A percentile compares a stretch with the other conserved stretches of the same genome.
Conservation (phyloP, 2,888 invertebrate species). For the Spialia ferax region DNA sequence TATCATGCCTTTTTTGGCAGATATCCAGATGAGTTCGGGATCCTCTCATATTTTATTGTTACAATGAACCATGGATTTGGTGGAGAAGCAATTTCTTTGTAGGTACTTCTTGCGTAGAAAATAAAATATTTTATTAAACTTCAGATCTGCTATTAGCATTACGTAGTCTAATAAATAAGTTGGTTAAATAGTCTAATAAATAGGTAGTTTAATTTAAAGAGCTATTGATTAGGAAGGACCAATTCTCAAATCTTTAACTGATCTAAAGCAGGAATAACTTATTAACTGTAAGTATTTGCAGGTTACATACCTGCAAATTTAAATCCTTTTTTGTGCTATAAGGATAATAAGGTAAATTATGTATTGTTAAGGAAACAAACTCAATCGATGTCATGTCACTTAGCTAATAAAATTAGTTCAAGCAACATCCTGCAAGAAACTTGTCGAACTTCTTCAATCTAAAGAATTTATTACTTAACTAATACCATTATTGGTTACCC, state of each 20-base stretch:
- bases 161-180: no score
- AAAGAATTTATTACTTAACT: constrained; percentile 36
- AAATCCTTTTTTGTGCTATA: no score
- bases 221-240: no score
- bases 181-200: no score
- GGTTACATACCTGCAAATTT: no score
- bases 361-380: no score
- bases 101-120: neutral
- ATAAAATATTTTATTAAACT: neutral
- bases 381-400: constrained; percentile 22
- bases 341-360: no score
- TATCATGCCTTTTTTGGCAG: constrained; percentile 33
- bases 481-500: constrained; percentile 27
- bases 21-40: constrained; percentile 24
- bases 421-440: constrained; percentile 19
- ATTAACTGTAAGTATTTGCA: no score
- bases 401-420: constrained; percentile 25
- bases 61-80: constrained; percentile 3
- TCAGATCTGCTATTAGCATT: no score
- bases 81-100: constrained; percentile 1
- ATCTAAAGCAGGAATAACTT: no score
- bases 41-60: constrained; percentile 22
- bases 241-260: no score
- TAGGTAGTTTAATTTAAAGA: no score
- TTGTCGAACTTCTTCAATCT: constrained; percentile 30